Base-by-base conservation (phyloP, 37 sponge, comb jelly and placozoan genomes). In the Mnemiopsis leidyi region DNA sequence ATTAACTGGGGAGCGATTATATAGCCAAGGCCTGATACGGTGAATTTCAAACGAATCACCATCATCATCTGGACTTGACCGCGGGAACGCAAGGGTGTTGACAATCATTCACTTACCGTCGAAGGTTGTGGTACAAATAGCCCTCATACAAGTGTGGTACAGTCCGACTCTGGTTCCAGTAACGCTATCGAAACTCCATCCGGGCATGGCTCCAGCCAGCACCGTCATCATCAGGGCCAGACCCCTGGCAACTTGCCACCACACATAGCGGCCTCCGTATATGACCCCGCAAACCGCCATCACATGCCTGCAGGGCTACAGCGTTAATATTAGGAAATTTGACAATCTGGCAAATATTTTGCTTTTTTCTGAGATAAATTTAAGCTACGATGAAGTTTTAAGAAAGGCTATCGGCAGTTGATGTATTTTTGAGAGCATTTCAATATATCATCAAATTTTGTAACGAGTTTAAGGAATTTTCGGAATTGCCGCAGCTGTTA, bases 241-340 rank as follows among this genome's bases (percentile, higher is more conserved):
- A n/a, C 28, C n/a, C 61, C 90, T 85, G 61, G 90, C 90, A 40
- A 85, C 13, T 61, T 85, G 90, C 90, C 90, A 85, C 90, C 90
- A 85, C 24, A 33, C 61, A 40, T 85, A 85, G 26, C 90, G 33
- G n/a, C 35, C 33, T 26, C 90, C 90, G 61, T 85, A 85, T 35
- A 85, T 38, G 3, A 85, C 35, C 18, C 90, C 90, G 36, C 90
- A 85, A n/a, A 38, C 1, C 25, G 90, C 90, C 90, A 85, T 85
- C 61, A 40, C 61, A 38, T 85, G n/a, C n/a, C n/a, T n/a, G n/a
- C n/a, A n/a, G n/a, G n/a, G n/a, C 2, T 25, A 7, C 9, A 26
- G 90, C 61, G 13, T 13, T 13, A 48, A 48, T 5, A 13, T 48
- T 48, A 48, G 61, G 61, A 48, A 13, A 13, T 48, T 48, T 48